A percentile compares a stretch with the other conserved stretches of the same genome.
phyloP scores from a whole-genome alignment of 2,888 invertebrate species.

The Hyalella azteca region DNA sequence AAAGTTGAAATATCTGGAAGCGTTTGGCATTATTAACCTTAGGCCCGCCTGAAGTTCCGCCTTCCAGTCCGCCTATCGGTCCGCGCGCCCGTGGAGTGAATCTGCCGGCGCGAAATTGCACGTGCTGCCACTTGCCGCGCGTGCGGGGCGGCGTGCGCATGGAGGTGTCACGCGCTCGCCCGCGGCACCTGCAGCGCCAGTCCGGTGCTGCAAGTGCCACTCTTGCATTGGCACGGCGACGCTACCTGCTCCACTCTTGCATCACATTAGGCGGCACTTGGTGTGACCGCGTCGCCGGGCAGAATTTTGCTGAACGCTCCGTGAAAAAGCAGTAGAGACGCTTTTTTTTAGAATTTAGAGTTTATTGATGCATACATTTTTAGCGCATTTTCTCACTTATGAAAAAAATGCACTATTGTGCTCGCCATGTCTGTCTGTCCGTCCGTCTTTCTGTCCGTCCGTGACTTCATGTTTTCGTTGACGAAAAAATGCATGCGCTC shows the following conservation, averaged over 20 bases:
- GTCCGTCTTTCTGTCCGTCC: too few species aligned
- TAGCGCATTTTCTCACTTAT: too few species aligned
- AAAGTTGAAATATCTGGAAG: constrained; percentile 24
- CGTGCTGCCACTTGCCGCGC: constrained; percentile 33
- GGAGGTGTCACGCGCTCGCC: too few species aligned
- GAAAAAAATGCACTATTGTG: too few species aligned
- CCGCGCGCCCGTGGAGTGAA: not conserved
- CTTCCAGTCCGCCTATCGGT: not conserved
- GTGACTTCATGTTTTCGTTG: too few species aligned
- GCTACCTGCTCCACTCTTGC: not conserved
- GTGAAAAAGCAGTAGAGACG: too few species aligned
- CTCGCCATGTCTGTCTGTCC: too few species aligned
- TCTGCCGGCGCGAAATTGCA: constrained; percentile 14
- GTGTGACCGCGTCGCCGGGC: not conserved
- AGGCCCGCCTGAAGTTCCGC: constrained; percentile 13
- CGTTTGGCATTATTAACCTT: constrained; percentile 8
- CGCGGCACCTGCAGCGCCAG: not conserved
- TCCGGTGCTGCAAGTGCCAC: not conserved
- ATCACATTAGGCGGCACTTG: not conserved
- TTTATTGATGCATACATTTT: too few species aligned
- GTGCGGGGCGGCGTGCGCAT: not conserved
- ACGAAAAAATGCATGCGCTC: too few species aligned
- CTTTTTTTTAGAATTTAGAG: too few species aligned
- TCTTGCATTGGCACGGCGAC: not conserved
- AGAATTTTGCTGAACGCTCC: not conserved